These are phyloP conservation scores for Notoglanidium macrostoma DNA, from an alignment of 2,797 vertebrate species.

Conservation along the genomic window DNA sequence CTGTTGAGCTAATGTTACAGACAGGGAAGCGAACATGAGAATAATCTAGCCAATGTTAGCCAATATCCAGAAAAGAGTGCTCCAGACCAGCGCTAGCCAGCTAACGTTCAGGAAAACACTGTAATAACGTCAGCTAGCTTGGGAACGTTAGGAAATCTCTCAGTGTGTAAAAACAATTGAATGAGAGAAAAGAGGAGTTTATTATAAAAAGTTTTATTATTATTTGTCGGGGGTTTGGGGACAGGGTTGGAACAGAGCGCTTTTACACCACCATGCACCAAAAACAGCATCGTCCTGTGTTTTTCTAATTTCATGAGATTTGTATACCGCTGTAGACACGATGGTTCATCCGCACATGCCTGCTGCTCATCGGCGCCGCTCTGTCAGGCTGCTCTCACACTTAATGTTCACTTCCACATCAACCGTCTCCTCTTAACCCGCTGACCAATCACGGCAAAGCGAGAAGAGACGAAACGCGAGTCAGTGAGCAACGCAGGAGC, in stretches of 20 bases:
- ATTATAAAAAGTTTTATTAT: constrained; percentile 18
- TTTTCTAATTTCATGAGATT: no score
- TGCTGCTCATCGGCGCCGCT: not conserved
- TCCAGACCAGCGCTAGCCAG: not conserved
- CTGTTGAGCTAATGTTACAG: not conserved
- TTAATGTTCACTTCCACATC: not conserved
- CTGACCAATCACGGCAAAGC: not conserved
- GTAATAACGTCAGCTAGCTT: not conserved
- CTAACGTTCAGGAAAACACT: not conserved
- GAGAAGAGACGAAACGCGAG: no score
- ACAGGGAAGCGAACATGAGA: not conserved
- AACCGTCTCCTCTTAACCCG: no score
- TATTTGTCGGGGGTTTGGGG: not conserved
- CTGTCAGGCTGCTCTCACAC: not conserved
- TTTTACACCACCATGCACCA: not conserved
- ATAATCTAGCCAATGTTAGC: not conserved
- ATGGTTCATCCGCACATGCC: not conserved
- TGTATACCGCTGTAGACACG: not conserved
- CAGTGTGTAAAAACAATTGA: not conserved
- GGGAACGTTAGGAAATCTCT: not conserved
- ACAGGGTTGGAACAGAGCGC: not conserved
- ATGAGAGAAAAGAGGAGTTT: not conserved
- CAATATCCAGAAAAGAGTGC: not conserved
- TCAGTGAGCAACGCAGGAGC: not conserved
- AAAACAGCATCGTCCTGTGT: not conserved